A percentile compares a stretch with the other conserved stretches of the same genome.
These are phyloP conservation scores for Trachelus iudaicus DNA, from an alignment of 2,888 invertebrate genomes.

Conservation along the genomic window DNA sequence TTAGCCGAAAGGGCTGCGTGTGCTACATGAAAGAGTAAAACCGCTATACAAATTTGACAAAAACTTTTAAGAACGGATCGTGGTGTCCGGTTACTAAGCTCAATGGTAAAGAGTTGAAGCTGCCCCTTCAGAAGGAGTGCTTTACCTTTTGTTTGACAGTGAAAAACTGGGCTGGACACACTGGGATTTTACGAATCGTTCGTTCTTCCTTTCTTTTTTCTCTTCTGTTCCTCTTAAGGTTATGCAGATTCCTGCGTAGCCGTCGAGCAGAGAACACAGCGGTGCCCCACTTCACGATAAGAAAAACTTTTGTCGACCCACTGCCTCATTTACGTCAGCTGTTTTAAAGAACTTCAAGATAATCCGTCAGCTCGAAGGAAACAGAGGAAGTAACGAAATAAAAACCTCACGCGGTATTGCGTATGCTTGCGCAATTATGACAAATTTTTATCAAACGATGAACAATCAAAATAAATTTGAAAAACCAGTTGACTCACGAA, in stretches of 20 bases:
- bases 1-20: constrained; percentile 9
- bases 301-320: neutral
- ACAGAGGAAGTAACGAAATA: neutral
- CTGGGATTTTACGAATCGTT: neutral
- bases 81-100: constrained; percentile 60
- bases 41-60: constrained; percentile 39
- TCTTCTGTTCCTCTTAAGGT: neutral
- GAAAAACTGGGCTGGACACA: neutral
- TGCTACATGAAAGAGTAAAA: constrained; percentile 30
- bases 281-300: neutral
- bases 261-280: neutral
- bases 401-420: neutral
- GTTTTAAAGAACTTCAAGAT: neutral
- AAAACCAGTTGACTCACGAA: neutral
- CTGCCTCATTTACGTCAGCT: neutral
- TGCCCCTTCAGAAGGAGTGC: neutral
- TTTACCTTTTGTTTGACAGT: constrained; percentile 4
- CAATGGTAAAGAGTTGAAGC: constrained; percentile 57
- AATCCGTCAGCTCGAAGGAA: neutral
- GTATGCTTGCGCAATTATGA: neutral
- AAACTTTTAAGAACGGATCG: constrained; percentile 32
- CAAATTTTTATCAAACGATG: neutral
- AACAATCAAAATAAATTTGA: neutral
- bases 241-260: neutral
- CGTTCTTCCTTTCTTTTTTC: neutral